A percentile compares a stretch with the other conserved stretches of the same genome.
Evolutionary conservation across 2,113 vertebrate genomes (phyloP).

Genomic region (Ciconia stormi): DNA sequence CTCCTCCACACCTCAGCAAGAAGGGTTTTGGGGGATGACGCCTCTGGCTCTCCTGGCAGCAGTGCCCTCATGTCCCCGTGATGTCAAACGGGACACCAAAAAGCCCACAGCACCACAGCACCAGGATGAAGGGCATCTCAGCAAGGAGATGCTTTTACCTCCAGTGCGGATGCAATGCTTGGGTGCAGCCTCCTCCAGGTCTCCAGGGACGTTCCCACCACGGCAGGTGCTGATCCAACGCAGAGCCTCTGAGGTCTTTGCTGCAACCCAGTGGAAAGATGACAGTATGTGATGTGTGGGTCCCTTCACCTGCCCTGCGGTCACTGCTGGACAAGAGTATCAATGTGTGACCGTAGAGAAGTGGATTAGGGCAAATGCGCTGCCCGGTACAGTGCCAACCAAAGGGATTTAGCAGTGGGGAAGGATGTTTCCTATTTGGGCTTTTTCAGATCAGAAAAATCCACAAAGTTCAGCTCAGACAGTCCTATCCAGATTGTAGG

Average conservation of each 20-base stretch:
- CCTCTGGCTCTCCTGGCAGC: neutral
- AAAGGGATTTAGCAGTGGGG: neutral
- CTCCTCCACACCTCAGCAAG: neutral
- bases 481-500: conserved; percentile 50
- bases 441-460: conserved; percentile 41
- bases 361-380: neutral
- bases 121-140: neutral
- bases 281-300: rapidly evolving
- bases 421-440: conserved; percentile 43
- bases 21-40: rapidly evolving
- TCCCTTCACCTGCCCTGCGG: neutral
- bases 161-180: rapidly evolving
- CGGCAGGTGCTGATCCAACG: rapidly evolving
- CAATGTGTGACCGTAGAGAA: neutral
- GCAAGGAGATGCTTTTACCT: neutral
- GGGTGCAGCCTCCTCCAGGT: rapidly evolving
- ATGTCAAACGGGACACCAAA: neutral
- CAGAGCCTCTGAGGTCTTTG: neutral
- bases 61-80: rapidly evolving
- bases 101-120: neutral
- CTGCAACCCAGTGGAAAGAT: neutral
- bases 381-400: neutral
- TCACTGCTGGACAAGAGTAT: neutral
- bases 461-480: conserved; percentile 34
- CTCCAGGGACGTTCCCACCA: neutral